phyloP scores from a whole-genome alignment of 2,113 vertebrate species.

The Paramormyrops kingsleyae region DNA sequence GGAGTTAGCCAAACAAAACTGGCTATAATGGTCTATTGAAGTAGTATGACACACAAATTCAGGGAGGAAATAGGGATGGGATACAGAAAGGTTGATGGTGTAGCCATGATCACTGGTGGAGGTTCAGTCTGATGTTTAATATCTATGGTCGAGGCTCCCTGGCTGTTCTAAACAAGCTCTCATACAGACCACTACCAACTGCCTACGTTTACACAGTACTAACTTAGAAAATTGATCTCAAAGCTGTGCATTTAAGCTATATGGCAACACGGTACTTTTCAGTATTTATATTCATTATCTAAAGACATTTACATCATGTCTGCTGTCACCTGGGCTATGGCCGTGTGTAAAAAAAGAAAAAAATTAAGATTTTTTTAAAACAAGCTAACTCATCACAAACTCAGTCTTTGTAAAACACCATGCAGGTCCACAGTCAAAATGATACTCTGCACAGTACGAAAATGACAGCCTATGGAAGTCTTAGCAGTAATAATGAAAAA shows the following conservation, averaged over 20 bases:
- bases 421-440: neutral
- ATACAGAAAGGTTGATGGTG: neutral
- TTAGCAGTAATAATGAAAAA: neutral
- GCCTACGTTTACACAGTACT: neutral
- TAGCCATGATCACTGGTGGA: neutral
- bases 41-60: neutral
- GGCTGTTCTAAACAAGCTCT: neutral
- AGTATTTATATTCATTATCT: neutral
- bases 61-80: neutral
- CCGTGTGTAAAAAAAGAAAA: neutral
- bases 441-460: neutral
- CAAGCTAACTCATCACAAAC: neutral
- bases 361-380: neutral
- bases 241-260: neutral
- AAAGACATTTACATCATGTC: neutral
- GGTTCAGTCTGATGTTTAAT: neutral
- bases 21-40: neutral
- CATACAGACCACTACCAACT: neutral
- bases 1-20: neutral
- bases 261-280: neutral
- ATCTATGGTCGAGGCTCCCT: neutral
- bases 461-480: neutral
- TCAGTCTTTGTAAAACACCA: neutral
- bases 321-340: neutral
- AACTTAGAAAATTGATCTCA: neutral